Conservation (phyloP, 2,888 invertebrate species). For the Xestia c-nigrum region DNA sequence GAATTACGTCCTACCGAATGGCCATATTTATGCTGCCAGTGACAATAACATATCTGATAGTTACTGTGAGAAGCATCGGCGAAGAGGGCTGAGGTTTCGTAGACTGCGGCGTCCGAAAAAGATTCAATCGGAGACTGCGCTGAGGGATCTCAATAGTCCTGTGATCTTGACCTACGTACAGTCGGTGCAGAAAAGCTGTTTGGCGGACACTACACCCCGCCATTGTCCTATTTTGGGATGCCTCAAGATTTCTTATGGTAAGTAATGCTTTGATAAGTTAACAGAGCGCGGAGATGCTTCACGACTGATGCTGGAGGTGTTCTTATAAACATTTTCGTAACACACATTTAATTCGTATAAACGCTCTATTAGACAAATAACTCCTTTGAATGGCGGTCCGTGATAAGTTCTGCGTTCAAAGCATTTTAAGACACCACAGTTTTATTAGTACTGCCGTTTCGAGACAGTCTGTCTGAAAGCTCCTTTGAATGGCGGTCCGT, state of each 20-base stretch:
- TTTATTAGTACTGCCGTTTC: neutral
- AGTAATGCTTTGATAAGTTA: slow-evolving; percentile 28
- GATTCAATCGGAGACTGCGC: slow-evolving; percentile 77
- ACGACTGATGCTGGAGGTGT: neutral
- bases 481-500: neutral
- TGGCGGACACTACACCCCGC: slow-evolving; percentile 82
- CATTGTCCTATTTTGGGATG: slow-evolving; percentile 85
- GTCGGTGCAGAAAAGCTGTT: slow-evolving; percentile 79
- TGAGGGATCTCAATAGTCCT: slow-evolving; percentile 75
- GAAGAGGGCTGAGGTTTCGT: slow-evolving; percentile 77
- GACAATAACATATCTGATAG: slow-evolving; percentile 78
- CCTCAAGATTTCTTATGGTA: slow-evolving; percentile 82
- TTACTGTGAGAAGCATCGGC: slow-evolving; percentile 72
- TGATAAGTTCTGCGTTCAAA: neutral
- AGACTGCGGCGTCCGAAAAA: slow-evolving; percentile 78
- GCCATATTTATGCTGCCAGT: slow-evolving; percentile 77
- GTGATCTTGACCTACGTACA: slow-evolving; percentile 81
- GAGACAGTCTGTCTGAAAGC: neutral
- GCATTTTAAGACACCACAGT: neutral
- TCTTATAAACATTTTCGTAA: neutral
- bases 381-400: neutral
- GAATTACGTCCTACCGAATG: slow-evolving; percentile 67
- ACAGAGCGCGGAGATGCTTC: neutral
- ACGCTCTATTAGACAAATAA: neutral
- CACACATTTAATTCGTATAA: too few species aligned